Conservation (phyloP, 2,113 vertebrate species). For the Sardina pilchardus region DNA sequence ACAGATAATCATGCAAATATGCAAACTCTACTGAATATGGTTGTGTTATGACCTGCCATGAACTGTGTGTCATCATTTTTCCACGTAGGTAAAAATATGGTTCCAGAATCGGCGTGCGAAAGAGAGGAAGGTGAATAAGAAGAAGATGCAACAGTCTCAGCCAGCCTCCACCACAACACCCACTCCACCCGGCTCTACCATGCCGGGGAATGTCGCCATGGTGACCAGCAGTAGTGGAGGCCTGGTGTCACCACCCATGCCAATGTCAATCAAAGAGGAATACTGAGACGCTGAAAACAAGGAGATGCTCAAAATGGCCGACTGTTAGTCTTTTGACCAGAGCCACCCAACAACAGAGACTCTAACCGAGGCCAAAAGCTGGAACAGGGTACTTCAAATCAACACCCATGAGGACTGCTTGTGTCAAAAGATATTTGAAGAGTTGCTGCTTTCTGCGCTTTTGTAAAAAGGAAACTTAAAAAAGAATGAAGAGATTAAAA, state of each 20-base stretch:
- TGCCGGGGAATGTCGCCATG: slow-evolving; percentile 66
- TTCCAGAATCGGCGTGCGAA: slow-evolving; percentile 96
- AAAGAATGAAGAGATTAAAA: slow-evolving; percentile 30
- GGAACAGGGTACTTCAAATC: neutral
- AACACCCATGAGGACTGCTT: neutral
- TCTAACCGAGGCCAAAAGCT: neutral
- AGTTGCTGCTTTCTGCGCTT: slow-evolving; percentile 20
- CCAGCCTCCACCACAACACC: slow-evolving; percentile 76
- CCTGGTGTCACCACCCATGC: slow-evolving; percentile 79
- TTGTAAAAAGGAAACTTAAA: slow-evolving; percentile 22
- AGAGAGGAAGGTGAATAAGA: slow-evolving; percentile 97
- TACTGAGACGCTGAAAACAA: slow-evolving; percentile 64
- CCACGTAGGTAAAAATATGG: slow-evolving; percentile 94
- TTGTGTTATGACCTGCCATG: neutral
- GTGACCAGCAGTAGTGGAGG: slow-evolving; percentile 76
- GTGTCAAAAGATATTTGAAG: slow-evolving; percentile 15
- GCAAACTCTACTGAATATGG: neutral
- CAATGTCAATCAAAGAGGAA: slow-evolving; percentile 90
- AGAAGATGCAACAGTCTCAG: slow-evolving; percentile 86
- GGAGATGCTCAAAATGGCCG: neutral
- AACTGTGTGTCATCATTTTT: neutral
- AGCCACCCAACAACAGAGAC: neutral
- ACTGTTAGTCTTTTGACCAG: slow-evolving; percentile 17
- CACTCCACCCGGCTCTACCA: slow-evolving; percentile 68
- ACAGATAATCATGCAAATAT: too few species aligned